Evolutionary conservation across 2,113 vertebrate genomes (phyloP).

Genomic region (Regulus satrapa): DNA sequence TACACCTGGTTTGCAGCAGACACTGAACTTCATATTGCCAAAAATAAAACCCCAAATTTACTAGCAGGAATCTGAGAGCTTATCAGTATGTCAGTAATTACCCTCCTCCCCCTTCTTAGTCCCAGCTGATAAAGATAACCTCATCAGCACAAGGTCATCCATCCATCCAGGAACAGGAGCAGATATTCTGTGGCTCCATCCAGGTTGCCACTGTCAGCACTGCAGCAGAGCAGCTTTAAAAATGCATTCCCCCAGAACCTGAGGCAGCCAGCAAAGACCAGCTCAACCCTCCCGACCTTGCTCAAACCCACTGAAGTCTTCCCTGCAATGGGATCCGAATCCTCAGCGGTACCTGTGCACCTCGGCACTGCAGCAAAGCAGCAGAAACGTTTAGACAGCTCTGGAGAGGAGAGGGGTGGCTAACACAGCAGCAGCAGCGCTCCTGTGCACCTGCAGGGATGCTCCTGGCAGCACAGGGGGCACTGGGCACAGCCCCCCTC

Average conservation of each 20-base stretch:
- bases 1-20: neutral
- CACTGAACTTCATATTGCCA: neutral
- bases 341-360: neutral
- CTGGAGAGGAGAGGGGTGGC: neutral
- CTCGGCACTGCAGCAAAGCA: neutral
- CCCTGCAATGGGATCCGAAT: rapidly evolving
- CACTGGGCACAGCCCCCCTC: no score
- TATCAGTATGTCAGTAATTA: neutral
- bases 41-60: neutral
- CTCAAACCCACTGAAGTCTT: neutral
- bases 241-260: neutral
- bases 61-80: neutral
- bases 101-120: neutral
- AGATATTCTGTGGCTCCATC: neutral
- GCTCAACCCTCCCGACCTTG: neutral
- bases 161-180: neutral
- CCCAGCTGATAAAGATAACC: neutral
- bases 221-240: neutral
- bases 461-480: no score
- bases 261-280: neutral
- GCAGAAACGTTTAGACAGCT: neutral
- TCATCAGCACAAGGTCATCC: neutral
- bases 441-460: neutral
- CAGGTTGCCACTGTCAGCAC: neutral
- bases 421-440: neutral